Percentiles rank a stretch among this genome's conserved stretches.
Evolutionary conservation across 1,140 invertebrate genomes (phyloP).

Genomic region (Glomeris maerens): DNA sequence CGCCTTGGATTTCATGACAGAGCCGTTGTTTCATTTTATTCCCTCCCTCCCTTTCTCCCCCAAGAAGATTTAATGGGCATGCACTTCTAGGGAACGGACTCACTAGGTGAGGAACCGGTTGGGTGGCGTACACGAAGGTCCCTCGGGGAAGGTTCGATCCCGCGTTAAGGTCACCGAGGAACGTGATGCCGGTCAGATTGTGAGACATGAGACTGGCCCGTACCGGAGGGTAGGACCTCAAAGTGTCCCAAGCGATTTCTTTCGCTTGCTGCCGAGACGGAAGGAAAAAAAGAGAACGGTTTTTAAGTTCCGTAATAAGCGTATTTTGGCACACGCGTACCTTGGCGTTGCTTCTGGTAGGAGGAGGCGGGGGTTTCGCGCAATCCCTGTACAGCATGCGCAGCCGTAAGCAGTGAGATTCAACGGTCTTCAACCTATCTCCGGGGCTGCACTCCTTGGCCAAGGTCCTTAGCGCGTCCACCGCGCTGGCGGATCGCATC

Average conservation of each 20-base stretch:
- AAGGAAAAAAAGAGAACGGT: not conserved
- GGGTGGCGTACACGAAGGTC: conserved; percentile 28
- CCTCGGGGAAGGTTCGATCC: conserved; percentile 27
- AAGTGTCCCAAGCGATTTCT: conserved; percentile 28
- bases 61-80: no score
- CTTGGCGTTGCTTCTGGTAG: conserved; percentile 19
- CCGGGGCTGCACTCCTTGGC: conserved; percentile 30
- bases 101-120: conserved; percentile 28
- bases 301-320: not conserved
- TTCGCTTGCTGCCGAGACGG: conserved; percentile 25
- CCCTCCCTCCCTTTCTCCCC: no score
- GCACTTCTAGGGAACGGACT: no score
- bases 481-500: conserved; percentile 21
- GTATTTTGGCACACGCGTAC: not conserved
- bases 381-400: conserved; percentile 32
- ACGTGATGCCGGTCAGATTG: conserved; percentile 25
- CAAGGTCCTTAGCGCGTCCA: conserved; percentile 30
- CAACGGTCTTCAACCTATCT: conserved; percentile 24
- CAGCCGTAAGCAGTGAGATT: conserved; percentile 26
- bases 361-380: conserved; percentile 32
- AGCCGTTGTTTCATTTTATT: no score
- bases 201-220: conserved; percentile 28
- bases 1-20: no score
- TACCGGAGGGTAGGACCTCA: conserved; percentile 27
- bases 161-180: conserved; percentile 28